These are phyloP conservation scores for Chaetodon trifascialis DNA, from an alignment of 2,113 vertebrate genomes.

Conservation along the genomic window DNA sequence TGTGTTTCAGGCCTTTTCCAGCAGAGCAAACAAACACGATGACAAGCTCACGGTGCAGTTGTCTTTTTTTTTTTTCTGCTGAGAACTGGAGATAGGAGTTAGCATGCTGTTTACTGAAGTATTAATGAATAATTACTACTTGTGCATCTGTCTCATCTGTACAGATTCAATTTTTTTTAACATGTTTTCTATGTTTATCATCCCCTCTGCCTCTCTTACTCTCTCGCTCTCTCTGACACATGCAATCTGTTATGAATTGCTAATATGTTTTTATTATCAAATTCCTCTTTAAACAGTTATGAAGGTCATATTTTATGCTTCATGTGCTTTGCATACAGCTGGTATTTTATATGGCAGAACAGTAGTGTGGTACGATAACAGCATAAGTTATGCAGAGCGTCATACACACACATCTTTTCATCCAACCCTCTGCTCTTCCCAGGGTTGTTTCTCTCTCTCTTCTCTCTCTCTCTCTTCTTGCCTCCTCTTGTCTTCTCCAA, in stretches of 20 bases:
- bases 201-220: not conserved
- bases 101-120: constrained; percentile 44
- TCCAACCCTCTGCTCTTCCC: constrained; percentile 32
- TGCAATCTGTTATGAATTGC: constrained; percentile 30
- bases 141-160: constrained; percentile 49
- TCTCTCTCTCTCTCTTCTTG: not conserved
- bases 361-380: not conserved
- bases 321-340: constrained; percentile 23
- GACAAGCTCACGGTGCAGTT: constrained; percentile 3
- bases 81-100: constrained; percentile 5
- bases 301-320: constrained; percentile 51
- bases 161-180: constrained; percentile 5
- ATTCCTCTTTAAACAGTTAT: constrained; percentile 15
- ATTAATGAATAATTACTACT: constrained; percentile 62
- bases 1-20: not conserved
- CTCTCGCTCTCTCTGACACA: not conserved
- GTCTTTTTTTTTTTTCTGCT: not conserved
- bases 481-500: constrained; percentile 22
- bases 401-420: constrained; percentile 28
- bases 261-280: constrained; percentile 22
- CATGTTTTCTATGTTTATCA: constrained; percentile 18
- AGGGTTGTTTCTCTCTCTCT: constrained; percentile 1
- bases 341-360: constrained; percentile 35
- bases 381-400: constrained; percentile 34
- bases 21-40: constrained; percentile 23